Evolutionary conservation across 2,797 vertebrate species (phyloP).

Genomic region (Huso huso): DNA sequence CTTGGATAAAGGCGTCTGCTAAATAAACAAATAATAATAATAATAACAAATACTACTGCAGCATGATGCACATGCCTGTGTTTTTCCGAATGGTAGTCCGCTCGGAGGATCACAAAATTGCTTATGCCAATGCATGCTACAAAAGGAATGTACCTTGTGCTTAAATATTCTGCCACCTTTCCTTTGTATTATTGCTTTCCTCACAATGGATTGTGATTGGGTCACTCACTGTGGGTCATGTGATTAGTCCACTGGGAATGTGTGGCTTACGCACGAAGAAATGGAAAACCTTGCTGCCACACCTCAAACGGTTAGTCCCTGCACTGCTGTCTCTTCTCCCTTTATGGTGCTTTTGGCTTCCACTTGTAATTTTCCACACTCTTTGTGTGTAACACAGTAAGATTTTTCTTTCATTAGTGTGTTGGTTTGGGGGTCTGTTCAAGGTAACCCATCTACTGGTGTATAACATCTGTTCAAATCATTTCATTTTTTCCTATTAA

Average conservation of each 20-base stretch:
- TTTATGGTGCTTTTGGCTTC: slow-evolving; percentile 38
- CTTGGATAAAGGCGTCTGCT: too few species aligned
- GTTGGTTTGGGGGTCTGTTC: not conserved
- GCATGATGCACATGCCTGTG: slow-evolving; percentile 11
- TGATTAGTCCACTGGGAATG: slow-evolving; percentile 91
- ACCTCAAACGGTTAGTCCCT: slow-evolving; percentile 88
- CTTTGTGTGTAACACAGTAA: too few species aligned
- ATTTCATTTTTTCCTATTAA: too few species aligned
- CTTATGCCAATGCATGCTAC: slow-evolving; percentile 44
- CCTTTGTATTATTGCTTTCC: slow-evolving; percentile 64
- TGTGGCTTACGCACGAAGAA: slow-evolving; percentile 98
- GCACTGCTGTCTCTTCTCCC: slow-evolving; percentile 28
- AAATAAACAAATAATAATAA: too few species aligned
- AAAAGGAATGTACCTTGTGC: slow-evolving; percentile 39
- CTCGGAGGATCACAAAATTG: slow-evolving; percentile 19
- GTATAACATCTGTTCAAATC: too few species aligned
- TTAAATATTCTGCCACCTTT: slow-evolving; percentile 60
- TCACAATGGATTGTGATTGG: slow-evolving; percentile 57
- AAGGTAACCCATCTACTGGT: too few species aligned
- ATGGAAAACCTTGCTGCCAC: slow-evolving; percentile 95
- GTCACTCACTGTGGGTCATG: slow-evolving; percentile 51
- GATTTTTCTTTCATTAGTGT: too few species aligned
- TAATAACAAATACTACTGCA: not conserved
- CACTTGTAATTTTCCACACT: slow-evolving; percentile 30
- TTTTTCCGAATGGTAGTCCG: not conserved